These are phyloP conservation scores for Catalaphyllia jardinei DNA, from an alignment of 64 coral and sea anemone species.

Conservation along the genomic window DNA sequence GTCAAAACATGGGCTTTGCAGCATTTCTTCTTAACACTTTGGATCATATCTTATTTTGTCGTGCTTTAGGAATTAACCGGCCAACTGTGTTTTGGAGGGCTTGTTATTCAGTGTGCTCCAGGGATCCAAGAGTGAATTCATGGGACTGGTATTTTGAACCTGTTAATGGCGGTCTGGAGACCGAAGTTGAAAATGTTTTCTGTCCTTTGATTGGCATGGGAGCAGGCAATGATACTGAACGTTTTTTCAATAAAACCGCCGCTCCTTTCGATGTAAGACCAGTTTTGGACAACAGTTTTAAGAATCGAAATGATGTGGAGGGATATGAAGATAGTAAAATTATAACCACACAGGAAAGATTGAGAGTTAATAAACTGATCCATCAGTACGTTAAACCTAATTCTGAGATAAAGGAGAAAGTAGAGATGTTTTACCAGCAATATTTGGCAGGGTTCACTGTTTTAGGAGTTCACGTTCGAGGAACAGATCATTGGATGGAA, in stretches of 20 bases:
- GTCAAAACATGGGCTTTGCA: constrained; percentile 44
- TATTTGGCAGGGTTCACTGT: constrained; percentile 46
- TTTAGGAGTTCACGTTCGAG: constrained; percentile 73
- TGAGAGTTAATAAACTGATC: constrained; percentile 49
- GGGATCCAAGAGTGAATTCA: constrained; percentile 52
- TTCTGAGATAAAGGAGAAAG: constrained; percentile 12
- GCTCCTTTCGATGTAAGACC: too few relatives aligned
- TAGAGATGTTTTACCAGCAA: constrained; percentile 44
- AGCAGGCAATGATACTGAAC: too few relatives aligned
- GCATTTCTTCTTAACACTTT: constrained; percentile 52
- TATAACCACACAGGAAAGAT: constrained; percentile 48
- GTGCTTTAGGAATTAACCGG: constrained; percentile 38
- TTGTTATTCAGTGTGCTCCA: constrained; percentile 56
- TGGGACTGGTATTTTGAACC: constrained; percentile 85
- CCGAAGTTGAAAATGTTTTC: too few relatives aligned
- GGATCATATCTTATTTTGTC: constrained; percentile 53
- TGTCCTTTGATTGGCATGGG: too few relatives aligned
- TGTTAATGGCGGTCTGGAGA: neutral
- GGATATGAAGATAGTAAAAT: constrained; percentile 11
- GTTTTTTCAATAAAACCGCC: too few relatives aligned
- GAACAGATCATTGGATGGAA: constrained; percentile 40
- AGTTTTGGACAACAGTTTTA: constrained; percentile 29
- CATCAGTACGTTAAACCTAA: constrained; percentile 45
- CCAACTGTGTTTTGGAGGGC: constrained; percentile 70
- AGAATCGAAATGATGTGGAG: neutral